Base-by-base conservation (phyloP, 2,797 vertebrate species). In the Ataeniobius toweri region DNA sequence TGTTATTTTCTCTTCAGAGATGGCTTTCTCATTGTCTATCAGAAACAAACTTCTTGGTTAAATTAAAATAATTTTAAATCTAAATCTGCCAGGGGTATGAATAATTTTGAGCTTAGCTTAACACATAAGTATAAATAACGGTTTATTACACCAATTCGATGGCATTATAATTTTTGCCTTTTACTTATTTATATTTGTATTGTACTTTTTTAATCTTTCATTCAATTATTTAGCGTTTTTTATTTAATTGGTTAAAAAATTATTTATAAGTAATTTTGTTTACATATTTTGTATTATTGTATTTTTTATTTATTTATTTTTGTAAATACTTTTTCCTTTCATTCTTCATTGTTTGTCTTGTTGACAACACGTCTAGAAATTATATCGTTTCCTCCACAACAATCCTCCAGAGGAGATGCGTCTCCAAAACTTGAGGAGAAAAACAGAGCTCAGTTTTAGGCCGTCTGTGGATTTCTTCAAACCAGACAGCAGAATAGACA, bases 401-500 rank as follows among this genome's bases (percentile, higher is more conserved):
- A 44, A 69, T 46, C 41, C 5, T 69, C 24, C 22, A 58, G 9
- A 58, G 56, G 12, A 26, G 2, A 8, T 10, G 1, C 24, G 22
- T n/a, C 55, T 51, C 13, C 55, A 6, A 58, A 10, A 26, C 9
- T 1, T 24, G 53, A 24, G 12, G n/a, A 58, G n/a, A 12, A 58
- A n/a, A 26, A 26, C 10, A 58, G 9, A 58, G 0, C 12, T 58
- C 31, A 31, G 69, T 61, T 31, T 41, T 7, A 16, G 13, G 44
- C 39, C 39, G 83, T 81, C 22, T 36, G 13, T 24, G 24, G 20
- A 63, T 73, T 81, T 73, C 39, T 71, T 79, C 55, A 69, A 76
- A 71, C 39, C 70, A 56, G 65, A 70, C 20, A 0, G 6, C 41
- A 39, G 28, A 75, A n/a, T 75, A 41, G 22, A 22, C 44, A 79